Evolutionary conservation across 2,797 vertebrate genomes (phyloP), one percentile per base, ranked within the genome.

Genomic region (Gambusia yucatana): DNA sequence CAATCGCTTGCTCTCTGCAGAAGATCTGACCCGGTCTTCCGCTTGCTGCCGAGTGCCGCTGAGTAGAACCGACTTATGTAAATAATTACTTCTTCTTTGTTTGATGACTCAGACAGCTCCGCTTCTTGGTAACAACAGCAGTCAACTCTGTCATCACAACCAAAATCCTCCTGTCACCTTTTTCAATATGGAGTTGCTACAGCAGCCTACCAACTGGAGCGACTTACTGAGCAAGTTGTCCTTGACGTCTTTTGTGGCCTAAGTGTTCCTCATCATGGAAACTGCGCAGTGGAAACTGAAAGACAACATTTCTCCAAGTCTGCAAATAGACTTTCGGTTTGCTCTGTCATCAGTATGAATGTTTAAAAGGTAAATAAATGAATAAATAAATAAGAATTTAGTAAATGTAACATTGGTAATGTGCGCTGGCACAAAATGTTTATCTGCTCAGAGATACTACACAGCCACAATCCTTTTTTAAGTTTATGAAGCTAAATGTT

Each of bases 41-140:
- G 75, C 72, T 81, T 76, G 48, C 72, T 57, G 61, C 75, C 33
- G 69, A 77, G 77, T 89, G 77, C 85, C 20, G 7, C 47, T 48
- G 87, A 85, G 79, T 59, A 76, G 85, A 73, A 76, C 65, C 59
- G 9, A 65, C 61, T 1, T 76, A 79, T 88, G 82, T 92, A 89
- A 92, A 90, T 89, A 86, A 79, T 90, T 79, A 82, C 86, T 85
- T 88, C 16, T 91, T 82, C 75, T 80, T 75, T 0, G 88, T 86
- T 89, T 72, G 82, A 88, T 90, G 90, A 93, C 80, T 92, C 87
- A 87, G 76, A 59, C 43, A 30, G 67, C 36, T 80, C 61, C 41
- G 69, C 50, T 75, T 59, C 36, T 73, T 39, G 86, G 63, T 77
- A 75, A 83, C 86, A 90, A 77, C 73, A 81, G 77, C 65, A 75